Evolutionary conservation across 2,888 invertebrate genomes (phyloP), one percentile per base, ranked within the genome.

Genomic region (Eledone cirrhosa): DNA sequence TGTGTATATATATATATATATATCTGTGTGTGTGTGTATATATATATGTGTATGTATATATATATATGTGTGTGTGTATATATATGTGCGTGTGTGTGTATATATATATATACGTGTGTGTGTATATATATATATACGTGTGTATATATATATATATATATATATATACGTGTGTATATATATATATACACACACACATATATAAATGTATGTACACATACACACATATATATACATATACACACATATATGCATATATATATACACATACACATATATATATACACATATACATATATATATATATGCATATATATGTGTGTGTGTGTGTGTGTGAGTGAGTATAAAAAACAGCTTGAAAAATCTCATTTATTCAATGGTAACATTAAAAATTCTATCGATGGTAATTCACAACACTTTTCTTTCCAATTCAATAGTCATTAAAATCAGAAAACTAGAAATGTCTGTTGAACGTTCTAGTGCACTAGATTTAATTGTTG

Each of bases 91-190:
- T 0, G 24, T 5, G 0, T 59, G n/a, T n/a, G n/a, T n/a, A n/a
- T 53, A 53, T 53, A 53, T 53, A 53, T 53, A 53, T 53, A 53
- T 53, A 53, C 53, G n/a, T n/a, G n/a, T n/a, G n/a, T n/a, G n/a
- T n/a, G n/a, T 14, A 59, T 59, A 59, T 59, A 59, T 3, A 59
- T 3, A 59, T 3, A 59, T 59, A n/a, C 65, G 14, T 27, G 29
- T 24, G 29, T 65, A 65, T 24, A 65, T 65, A 65, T 24, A 65
- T 1, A 65, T 65, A 65, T 65, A 65, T 65, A 65, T 27, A 65
- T 24, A 65, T 22, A 24, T 0, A 65, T 27, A 65, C 0, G 29
- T 27, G 29, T 1, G 29, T 24, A 65, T 1, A 65, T 24, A 24
- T 65, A 65, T 1, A 24, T 24, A 65, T 24, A 24, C 24, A 65